Conservation (phyloP, 2,797 vertebrate species). For the Coccyzus lansbergi region DNA sequence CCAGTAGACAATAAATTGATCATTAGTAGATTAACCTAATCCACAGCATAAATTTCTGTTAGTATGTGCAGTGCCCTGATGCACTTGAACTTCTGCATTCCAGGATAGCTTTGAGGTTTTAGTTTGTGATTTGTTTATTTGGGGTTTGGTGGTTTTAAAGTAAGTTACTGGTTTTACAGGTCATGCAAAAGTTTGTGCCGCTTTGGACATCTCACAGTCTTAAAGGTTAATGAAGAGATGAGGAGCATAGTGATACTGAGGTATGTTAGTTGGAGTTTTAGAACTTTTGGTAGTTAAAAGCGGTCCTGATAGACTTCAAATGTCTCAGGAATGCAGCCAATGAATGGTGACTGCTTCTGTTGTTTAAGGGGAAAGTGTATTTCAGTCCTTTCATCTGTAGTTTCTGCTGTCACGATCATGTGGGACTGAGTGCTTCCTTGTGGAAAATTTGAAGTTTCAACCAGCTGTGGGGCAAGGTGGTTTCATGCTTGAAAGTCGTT, state of each 20-base stretch:
- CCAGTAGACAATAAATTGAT: slow-evolving; percentile 20
- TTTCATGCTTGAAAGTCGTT: not conserved
- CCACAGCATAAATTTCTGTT: not conserved
- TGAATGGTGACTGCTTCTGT: not conserved
- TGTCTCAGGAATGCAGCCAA: not conserved
- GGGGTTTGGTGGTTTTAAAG: not conserved
- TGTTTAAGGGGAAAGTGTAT: not conserved
- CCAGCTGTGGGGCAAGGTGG: not conserved
- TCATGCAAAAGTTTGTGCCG: not conserved
- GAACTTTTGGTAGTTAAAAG: not conserved
- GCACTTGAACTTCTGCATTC: not conserved
- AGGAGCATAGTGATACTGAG: not conserved
- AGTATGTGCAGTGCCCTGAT: not conserved
- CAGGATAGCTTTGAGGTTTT: not conserved
- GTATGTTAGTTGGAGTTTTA: not conserved
- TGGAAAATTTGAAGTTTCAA: not conserved
- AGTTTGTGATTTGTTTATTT: not conserved
- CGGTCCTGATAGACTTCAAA: not conserved
- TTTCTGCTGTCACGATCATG: not conserved
- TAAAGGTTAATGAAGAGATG: not conserved
- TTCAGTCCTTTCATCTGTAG: not conserved
- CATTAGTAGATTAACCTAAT: slow-evolving; percentile 15
- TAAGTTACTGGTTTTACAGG: not conserved
- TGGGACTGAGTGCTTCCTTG: not conserved
- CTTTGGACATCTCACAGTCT: not conserved